phyloP scores from a whole-genome alignment of 2,797 vertebrate species.

The Apogon hyalosoma region DNA sequence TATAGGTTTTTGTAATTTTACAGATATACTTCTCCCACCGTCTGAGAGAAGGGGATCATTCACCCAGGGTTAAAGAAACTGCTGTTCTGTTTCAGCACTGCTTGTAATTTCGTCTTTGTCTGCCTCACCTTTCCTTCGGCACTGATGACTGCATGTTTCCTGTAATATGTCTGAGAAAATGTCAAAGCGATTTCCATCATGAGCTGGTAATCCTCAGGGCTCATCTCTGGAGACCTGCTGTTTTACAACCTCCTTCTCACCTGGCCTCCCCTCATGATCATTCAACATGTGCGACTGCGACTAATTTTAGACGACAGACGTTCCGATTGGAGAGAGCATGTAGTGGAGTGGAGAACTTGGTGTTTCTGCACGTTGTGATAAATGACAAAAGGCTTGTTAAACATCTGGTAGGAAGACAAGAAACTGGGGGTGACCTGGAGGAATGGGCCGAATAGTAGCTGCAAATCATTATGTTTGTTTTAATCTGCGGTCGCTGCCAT shows the following conservation, averaged over 20 bases:
- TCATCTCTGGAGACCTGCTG: conserved; percentile 15
- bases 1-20: too few relatives aligned
- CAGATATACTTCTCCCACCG: too few relatives aligned
- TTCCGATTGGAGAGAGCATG: conserved; percentile 16
- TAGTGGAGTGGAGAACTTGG: conserved; percentile 1
- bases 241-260: conserved; percentile 24
- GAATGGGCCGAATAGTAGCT: conserved; percentile 1
- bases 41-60: too few relatives aligned
- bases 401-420: conserved; percentile 19
- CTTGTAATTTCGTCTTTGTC: conserved; percentile 10
- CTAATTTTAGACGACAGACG: conserved; percentile 21
- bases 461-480: conserved; percentile 30
- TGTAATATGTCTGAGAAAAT: conserved; percentile 23
- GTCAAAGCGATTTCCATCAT: conserved; percentile 37
- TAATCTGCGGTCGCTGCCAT: conserved; percentile 42
- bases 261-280: conserved; percentile 17
- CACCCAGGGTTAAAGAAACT: background rate
- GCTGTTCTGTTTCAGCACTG: background rate
- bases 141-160: conserved; percentile 22
- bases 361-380: conserved; percentile 3
- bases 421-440: background rate
- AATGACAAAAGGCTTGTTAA: background rate
- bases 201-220: conserved; percentile 22
- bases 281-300: conserved; percentile 30
- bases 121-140: background rate